These are phyloP conservation scores for Sweltsa coloradensis DNA, from an alignment of 1,140 invertebrate species.

Conservation along the genomic window DNA sequence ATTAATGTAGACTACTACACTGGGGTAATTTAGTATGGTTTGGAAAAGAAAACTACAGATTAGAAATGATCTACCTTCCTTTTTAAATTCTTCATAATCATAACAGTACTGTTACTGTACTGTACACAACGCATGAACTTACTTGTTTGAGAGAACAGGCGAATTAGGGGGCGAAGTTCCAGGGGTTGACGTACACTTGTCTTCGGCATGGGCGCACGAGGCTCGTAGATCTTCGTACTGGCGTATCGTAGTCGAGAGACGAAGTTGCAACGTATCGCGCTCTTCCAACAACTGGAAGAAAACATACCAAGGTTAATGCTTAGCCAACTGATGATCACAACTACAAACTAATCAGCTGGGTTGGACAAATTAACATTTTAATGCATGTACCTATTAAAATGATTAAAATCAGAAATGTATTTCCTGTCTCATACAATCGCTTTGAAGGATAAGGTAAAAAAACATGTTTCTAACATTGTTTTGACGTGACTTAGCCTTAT, in stretches of 20 bases:
- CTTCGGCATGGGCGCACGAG: not conserved
- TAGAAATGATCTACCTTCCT: too few relatives aligned
- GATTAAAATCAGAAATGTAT: not conserved
- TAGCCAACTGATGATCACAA: too few relatives aligned
- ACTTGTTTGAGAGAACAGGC: too few relatives aligned
- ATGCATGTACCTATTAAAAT: slow-evolving; percentile 1
- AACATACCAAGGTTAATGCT: slow-evolving; percentile 7
- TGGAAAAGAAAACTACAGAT: too few relatives aligned
- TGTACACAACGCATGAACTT: too few relatives aligned
- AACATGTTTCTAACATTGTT: not conserved
- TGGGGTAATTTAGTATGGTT: too few relatives aligned
- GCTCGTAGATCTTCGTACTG: slow-evolving; percentile 43
- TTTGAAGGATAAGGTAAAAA: not conserved
- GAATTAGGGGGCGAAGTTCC: too few relatives aligned
- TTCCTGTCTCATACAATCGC: not conserved
- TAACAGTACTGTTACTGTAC: too few relatives aligned
- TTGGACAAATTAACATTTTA: not conserved
- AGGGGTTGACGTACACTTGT: not conserved
- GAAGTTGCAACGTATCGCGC: slow-evolving; percentile 66
- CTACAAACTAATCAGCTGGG: too few relatives aligned
- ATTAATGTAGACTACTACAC: too few relatives aligned
- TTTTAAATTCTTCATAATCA: too few relatives aligned
- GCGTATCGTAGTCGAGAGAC: slow-evolving; percentile 63
- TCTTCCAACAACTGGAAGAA: slow-evolving; percentile 54
- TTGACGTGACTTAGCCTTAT: too few relatives aligned